phyloP scores from a whole-genome alignment of 1,140 invertebrate species.

The Tyrophagus putrescentiae region DNA sequence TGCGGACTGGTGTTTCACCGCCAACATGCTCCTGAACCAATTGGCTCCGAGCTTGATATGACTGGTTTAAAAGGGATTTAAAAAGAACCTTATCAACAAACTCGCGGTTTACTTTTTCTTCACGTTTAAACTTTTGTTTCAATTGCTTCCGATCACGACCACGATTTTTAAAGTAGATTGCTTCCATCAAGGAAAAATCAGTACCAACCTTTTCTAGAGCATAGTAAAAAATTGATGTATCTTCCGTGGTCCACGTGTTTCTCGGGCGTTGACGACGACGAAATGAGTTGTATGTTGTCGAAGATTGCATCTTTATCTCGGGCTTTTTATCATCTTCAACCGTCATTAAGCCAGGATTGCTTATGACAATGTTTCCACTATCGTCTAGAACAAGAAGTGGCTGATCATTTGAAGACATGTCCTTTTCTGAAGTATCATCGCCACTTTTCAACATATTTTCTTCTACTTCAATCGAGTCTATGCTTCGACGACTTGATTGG shows the following conservation, averaged over 20 bases:
- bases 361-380: slow-evolving; percentile 8
- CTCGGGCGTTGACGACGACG: slow-evolving; percentile 3
- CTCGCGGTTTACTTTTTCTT: slow-evolving; percentile 42
- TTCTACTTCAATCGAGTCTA: too few relatives aligned
- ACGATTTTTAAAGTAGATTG: slow-evolving; percentile 49
- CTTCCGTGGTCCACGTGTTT: slow-evolving; percentile 30
- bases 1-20: too few relatives aligned
- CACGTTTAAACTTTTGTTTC: slow-evolving; percentile 57
- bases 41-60: too few relatives aligned
- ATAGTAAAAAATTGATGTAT: slow-evolving; percentile 70
- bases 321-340: background rate
- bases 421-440: too few relatives aligned
- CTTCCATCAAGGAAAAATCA: slow-evolving; percentile 71
- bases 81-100: slow-evolving; percentile 36
- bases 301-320: background rate
- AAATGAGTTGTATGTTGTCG: slow-evolving; percentile 13
- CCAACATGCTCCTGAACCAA: too few relatives aligned
- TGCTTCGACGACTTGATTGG: background rate
- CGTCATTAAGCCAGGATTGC: background rate
- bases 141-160: slow-evolving; percentile 53
- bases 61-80: too few relatives aligned
- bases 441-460: too few relatives aligned
- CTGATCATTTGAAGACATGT: too few relatives aligned
- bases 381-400: too few relatives aligned
- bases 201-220: slow-evolving; percentile 72